Conservation (phyloP, 2,113 vertebrate species). For the Dascyllus trimaculatus region DNA sequence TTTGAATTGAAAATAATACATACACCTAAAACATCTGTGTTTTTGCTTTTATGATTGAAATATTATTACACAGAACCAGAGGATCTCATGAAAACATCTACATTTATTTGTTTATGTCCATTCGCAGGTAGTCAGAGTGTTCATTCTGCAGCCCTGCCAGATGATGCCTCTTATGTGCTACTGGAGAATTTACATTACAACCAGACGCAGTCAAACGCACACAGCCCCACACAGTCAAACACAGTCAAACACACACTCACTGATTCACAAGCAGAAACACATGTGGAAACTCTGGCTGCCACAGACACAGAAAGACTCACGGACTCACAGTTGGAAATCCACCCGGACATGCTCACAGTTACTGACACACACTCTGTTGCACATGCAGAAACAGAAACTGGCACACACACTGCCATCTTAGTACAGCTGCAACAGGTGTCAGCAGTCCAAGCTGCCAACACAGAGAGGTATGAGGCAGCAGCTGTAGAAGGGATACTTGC, state of each 20-base stretch:
- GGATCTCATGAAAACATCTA: too few species aligned
- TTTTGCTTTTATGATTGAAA: too few species aligned
- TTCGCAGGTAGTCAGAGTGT: conserved; percentile 64
- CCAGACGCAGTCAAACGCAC: conserved; percentile 59
- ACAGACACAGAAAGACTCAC: background rate
- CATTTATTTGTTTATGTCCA: background rate
- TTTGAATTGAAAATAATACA: too few species aligned
- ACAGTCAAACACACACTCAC: conserved; percentile 30
- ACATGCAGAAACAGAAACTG: background rate
- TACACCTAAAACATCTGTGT: too few species aligned
- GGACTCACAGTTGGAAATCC: conserved; percentile 2
- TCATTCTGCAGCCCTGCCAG: conserved; percentile 55
- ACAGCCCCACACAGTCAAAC: conserved; percentile 36
- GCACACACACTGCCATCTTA: conserved; percentile 14
- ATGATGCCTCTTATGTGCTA: conserved; percentile 66
- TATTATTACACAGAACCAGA: too few species aligned
- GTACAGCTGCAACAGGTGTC: conserved; percentile 78
- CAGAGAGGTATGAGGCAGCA: conserved; percentile 84
- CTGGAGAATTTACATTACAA: conserved; percentile 71
- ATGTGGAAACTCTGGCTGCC: background rate
- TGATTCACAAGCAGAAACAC: conserved; percentile 1
- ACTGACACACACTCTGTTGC: conserved; percentile 21
- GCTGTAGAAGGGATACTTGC: background rate
- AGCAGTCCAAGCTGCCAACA: conserved; percentile 81
- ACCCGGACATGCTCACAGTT: background rate